Evolutionary conservation across 2,797 vertebrate species (phyloP).

Genomic region (Cossypha caffra): DNA sequence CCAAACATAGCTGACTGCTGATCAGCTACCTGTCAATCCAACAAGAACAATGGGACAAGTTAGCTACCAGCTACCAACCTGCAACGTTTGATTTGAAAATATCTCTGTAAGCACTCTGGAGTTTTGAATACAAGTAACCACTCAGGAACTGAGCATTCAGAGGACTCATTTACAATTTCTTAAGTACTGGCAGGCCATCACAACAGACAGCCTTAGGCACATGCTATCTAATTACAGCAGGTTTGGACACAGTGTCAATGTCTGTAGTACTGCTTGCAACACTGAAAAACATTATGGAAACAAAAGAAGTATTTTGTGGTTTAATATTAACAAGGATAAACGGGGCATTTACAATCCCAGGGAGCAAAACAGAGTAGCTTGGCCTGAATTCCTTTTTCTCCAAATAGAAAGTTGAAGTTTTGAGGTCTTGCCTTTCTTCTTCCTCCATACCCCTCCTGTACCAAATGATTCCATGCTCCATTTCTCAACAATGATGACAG

Average conservation of each 20-base stretch:
- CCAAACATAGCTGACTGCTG: conserved; percentile 98
- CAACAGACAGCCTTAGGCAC: not conserved
- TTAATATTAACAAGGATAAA: not conserved
- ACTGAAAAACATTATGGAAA: not conserved
- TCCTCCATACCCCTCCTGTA: not conserved
- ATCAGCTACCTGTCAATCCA: conserved; percentile 86
- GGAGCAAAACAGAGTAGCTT: not conserved
- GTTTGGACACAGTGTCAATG: rapidly evolving
- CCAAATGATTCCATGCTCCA: not conserved
- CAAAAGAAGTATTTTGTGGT: not conserved
- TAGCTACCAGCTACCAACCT: not conserved
- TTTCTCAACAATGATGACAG: not conserved
- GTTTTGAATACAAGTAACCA: not conserved
- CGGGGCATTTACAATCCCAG: not conserved
- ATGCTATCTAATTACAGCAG: not conserved
- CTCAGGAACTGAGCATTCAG: not conserved
- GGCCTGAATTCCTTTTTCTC: not conserved
- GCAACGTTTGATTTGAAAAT: not conserved
- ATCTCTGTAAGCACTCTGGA: not conserved
- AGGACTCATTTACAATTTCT: not conserved
- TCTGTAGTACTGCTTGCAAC: not conserved
- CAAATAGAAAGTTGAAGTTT: not conserved
- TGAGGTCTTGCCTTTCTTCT: not conserved
- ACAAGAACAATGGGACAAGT: not conserved
- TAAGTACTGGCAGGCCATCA: not conserved